phyloP scores from a whole-genome alignment of 2,888 invertebrate genomes.

The Chrysomela aeneicollis region DNA sequence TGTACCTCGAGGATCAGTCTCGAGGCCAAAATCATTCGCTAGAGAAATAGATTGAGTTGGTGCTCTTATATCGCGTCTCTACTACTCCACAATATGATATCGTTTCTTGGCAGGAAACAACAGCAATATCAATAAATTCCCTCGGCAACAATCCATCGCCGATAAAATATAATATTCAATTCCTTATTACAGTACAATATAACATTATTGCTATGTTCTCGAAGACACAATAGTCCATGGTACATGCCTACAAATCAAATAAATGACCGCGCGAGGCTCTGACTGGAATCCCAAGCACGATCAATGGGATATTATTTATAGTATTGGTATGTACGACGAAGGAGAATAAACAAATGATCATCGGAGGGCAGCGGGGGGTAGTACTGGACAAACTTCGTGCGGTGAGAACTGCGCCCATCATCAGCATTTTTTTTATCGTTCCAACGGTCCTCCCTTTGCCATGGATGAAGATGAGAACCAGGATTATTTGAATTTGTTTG shows the following conservation, averaged over 20 bases:
- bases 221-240: slow-evolving; percentile 53
- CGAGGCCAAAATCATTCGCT: too few relatives aligned
- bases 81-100: slow-evolving; percentile 23
- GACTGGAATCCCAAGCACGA: slow-evolving; percentile 43
- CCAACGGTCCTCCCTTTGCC: too few relatives aligned
- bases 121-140: slow-evolving; percentile 32
- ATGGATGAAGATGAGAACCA: too few relatives aligned
- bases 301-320: slow-evolving; percentile 59
- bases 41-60: too few relatives aligned
- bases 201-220: slow-evolving; percentile 54
- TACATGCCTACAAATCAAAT: slow-evolving; percentile 57
- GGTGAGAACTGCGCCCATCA: slow-evolving; percentile 27
- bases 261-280: slow-evolving; percentile 48
- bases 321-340: slow-evolving; percentile 54
- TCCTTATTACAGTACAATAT: slow-evolving; percentile 55
- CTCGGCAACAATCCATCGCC: slow-evolving; percentile 29
- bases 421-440: too few relatives aligned
- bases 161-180: slow-evolving; percentile 48
- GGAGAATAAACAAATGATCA: slow-evolving; percentile 58
- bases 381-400: slow-evolving; percentile 57
- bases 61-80: slow-evolving; percentile 9
- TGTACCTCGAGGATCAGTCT: too few relatives aligned
- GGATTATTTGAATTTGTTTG: too few relatives aligned
- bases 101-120: slow-evolving; percentile 28
- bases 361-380: slow-evolving; percentile 52